A percentile compares a stretch with the other conserved stretches of the same genome.
phyloP scores from a whole-genome alignment of 2,888 invertebrate genomes.

The Keiferia lycopersicella region DNA sequence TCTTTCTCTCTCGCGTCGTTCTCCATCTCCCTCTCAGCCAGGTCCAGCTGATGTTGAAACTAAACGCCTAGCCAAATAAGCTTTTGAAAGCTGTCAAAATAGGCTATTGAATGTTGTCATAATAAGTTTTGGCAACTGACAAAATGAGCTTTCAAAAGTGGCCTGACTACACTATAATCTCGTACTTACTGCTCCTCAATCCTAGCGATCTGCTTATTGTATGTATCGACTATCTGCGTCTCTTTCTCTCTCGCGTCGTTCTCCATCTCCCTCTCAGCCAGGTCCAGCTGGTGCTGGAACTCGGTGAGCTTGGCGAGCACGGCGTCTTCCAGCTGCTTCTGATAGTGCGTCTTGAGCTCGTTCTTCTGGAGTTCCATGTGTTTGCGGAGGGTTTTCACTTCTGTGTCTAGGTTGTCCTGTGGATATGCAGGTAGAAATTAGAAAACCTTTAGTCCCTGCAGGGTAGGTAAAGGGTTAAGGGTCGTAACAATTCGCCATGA shows the following conservation, averaged over 20 bases:
- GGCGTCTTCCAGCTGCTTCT: conserved; percentile 89
- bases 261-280: conserved; percentile 84
- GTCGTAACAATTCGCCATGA: too few species aligned
- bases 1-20: conserved; percentile 84
- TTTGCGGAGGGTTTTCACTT: conserved; percentile 75
- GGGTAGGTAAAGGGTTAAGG: too few species aligned
- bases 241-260: conserved; percentile 84
- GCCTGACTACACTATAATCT: too few species aligned
- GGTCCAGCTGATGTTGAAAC: conserved; percentile 86
- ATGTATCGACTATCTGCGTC: conserved; percentile 84
- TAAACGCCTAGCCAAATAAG: too few species aligned
- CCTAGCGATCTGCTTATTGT: conserved; percentile 86
- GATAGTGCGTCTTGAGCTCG: conserved; percentile 88
- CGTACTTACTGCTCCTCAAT: conserved; percentile 80
- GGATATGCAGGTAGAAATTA: neutral
- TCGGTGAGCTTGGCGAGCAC: conserved; percentile 87
- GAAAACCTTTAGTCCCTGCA: too few species aligned
- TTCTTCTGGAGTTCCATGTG: conserved; percentile 83
- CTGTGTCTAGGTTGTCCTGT: conserved; percentile 76
- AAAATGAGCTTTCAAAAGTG: too few species aligned
- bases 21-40: conserved; percentile 84
- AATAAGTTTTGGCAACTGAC: too few species aligned
- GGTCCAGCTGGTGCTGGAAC: conserved; percentile 86
- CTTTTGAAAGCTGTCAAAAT: too few species aligned
- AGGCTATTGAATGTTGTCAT: too few species aligned